Evolutionary conservation across 2,888 invertebrate genomes (phyloP), one percentile per base, ranked within the genome.

Genomic region (Mellilla xanthometata): DNA sequence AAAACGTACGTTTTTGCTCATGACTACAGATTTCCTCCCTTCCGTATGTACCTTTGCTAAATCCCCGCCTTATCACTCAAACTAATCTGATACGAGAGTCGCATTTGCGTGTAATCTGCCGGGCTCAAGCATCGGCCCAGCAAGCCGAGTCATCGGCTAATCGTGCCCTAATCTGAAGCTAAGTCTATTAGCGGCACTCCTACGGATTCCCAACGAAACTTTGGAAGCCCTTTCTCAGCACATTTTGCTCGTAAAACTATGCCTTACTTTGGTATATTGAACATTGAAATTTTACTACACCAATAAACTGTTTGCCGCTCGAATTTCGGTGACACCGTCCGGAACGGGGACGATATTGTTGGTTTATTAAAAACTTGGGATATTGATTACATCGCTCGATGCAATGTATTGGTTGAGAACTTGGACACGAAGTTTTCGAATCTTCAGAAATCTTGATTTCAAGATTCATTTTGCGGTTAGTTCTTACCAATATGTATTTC

Each of bases 141-240:
- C n/a, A n/a, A 59, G 71, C 70, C 78, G 73, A 78, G 74, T 72
- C 83, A 66, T 67, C 72, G 72, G 78, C 85, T 88, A 88, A 89
- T 88, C 87, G 80, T 72, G 77, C 72, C 81, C 82, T 89, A 87
- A 89, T 89, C 88, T 84, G 72, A 62, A 75, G 76, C 84, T 85
- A 88, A 89, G 87, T 86, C 86, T 88, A 87, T 89, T 88, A 88
- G 68, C 76, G 75, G 80, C 87, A 86, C 79, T 89, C 81, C 83
- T 86, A 88, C 78, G 72, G 86, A 86, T 88, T 88, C 87, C 80
- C 81, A 78, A 77, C 86, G 78, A 88, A 88, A 88, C 87, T 89
- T 88, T 77, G 72, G 88, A 89, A 88, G 87, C 87, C 86, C 82
- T 80, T 86, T 77, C 78, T 75, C 76, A 76, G 81, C 78, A 76